Conservation (phyloP, 2,113 vertebrate genomes). For the Trematomus loennbergii region DNA sequence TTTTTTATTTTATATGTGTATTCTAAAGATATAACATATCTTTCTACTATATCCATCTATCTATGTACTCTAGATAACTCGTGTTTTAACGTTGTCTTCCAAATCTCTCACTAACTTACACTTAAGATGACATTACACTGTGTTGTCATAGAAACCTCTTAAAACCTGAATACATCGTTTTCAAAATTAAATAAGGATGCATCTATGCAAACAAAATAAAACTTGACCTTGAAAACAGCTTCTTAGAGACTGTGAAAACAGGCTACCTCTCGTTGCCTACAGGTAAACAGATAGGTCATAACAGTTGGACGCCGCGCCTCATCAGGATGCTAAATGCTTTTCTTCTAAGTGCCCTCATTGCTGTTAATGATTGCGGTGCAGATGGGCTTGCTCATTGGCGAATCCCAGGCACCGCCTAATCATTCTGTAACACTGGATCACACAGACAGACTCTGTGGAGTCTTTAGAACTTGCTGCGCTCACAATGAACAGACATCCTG, state of each 20-base stretch:
- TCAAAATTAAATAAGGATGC: not conserved
- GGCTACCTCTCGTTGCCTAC: slow-evolving; percentile 7
- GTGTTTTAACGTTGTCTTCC: not conserved
- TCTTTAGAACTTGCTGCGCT: slow-evolving; percentile 7
- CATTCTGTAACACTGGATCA: slow-evolving; percentile 32
- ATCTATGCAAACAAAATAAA: not conserved
- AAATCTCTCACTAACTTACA: not conserved
- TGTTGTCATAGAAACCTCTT: slow-evolving; percentile 30
- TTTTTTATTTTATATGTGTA: too few relatives aligned
- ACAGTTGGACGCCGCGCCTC: slow-evolving; percentile 18
- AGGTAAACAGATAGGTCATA: slow-evolving; percentile 50
- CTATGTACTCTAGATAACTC: too few relatives aligned
- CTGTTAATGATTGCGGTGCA: slow-evolving; percentile 39
- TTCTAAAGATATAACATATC: too few relatives aligned
- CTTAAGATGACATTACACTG: slow-evolving; percentile 1
- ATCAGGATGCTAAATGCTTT: slow-evolving; percentile 42
- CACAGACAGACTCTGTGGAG: slow-evolving; percentile 28
- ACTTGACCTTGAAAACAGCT: slow-evolving; percentile 14
- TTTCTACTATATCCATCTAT: too few relatives aligned
- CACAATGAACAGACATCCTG: slow-evolving; percentile 17
- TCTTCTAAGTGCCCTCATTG: slow-evolving; percentile 51
- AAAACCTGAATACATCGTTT: not conserved
- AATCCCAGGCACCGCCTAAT: slow-evolving; percentile 47
- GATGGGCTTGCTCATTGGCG: slow-evolving; percentile 6
- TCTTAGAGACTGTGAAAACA: not conserved